Conservation (phyloP, 2,113 vertebrate genomes). For the Thermophis baileyi region DNA sequence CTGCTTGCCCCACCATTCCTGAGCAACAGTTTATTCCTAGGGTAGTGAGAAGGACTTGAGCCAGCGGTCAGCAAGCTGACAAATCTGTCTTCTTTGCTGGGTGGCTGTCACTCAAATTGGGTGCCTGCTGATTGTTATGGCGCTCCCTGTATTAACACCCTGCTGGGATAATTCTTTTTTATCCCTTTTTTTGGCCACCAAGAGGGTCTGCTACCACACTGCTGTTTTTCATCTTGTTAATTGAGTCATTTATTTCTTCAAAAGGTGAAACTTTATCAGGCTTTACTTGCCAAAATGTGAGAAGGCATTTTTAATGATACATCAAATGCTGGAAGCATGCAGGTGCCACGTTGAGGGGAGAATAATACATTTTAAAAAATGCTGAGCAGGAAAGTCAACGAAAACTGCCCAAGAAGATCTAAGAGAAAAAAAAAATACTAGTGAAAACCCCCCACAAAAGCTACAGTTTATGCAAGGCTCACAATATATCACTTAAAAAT, state of each 20-base stretch:
- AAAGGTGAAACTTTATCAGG: slow-evolving; percentile 81
- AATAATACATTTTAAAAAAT: slow-evolving; percentile 39
- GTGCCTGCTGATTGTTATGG: slow-evolving; percentile 71
- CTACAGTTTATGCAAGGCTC: slow-evolving; percentile 14
- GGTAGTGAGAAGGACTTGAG: slow-evolving; percentile 66
- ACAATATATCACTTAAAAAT: slow-evolving; percentile 36
- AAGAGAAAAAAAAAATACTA: slow-evolving; percentile 37
- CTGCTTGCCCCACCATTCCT: slow-evolving; percentile 61
- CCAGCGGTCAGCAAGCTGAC: slow-evolving; percentile 71
- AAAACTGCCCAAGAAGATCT: slow-evolving; percentile 53
- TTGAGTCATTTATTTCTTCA: slow-evolving; percentile 88
- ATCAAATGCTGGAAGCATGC: slow-evolving; percentile 64
- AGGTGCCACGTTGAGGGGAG: slow-evolving; percentile 48
- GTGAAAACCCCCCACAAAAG: not conserved
- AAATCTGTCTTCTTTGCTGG: slow-evolving; percentile 76
- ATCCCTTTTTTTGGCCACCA: slow-evolving; percentile 72
- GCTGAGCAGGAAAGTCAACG: slow-evolving; percentile 22
- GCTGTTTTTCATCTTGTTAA: slow-evolving; percentile 83
- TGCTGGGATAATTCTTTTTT: slow-evolving; percentile 83
- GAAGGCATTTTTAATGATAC: slow-evolving; percentile 75
- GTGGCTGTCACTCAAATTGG: slow-evolving; percentile 75
- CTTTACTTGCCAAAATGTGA: slow-evolving; percentile 68
- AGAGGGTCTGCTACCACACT: slow-evolving; percentile 74
- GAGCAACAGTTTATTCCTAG: slow-evolving; percentile 68
- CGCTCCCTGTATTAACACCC: slow-evolving; percentile 79